Evolutionary conservation across 1,140 invertebrate genomes (phyloP).

Genomic region (Trialeurodes vaporariorum): DNA sequence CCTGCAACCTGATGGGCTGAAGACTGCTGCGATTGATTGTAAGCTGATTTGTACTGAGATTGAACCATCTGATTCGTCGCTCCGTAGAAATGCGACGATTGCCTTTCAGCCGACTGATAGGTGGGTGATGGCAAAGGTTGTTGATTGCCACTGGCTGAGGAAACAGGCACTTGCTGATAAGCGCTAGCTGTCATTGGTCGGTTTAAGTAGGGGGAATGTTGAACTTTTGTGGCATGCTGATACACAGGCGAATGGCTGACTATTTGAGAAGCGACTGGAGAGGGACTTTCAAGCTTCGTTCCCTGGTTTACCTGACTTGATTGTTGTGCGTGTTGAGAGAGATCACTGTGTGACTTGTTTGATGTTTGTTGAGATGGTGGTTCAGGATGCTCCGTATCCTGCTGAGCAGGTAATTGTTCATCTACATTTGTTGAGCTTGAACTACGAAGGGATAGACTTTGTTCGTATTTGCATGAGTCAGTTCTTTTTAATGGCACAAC

Average conservation of each 20-base stretch:
- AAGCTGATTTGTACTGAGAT: too few relatives aligned
- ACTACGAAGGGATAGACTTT: constrained; percentile 6
- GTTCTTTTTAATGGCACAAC: constrained; percentile 29
- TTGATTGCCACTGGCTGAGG: too few relatives aligned
- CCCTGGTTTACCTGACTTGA: too few relatives aligned
- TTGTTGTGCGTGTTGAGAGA: not conserved
- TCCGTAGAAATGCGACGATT: too few relatives aligned
- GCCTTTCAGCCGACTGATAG: not conserved
- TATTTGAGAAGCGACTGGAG: not conserved
- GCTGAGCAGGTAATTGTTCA: not conserved
- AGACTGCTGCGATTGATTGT: too few relatives aligned
- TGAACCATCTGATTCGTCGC: too few relatives aligned
- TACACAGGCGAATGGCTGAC: not conserved
- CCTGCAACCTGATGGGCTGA: too few relatives aligned
- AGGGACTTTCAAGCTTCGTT: too few relatives aligned
- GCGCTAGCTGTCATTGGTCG: not conserved
- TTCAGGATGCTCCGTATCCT: not conserved
- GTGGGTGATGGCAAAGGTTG: not conserved
- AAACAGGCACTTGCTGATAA: not conserved
- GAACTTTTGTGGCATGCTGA: not conserved
- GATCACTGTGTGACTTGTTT: not conserved
- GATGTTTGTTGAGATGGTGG: not conserved
- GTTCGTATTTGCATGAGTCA: constrained; percentile 22
- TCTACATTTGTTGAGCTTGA: not conserved
- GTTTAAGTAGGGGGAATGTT: not conserved